Conservation (phyloP, 2,888 invertebrate genomes). For the Cephus runcator region DNA sequence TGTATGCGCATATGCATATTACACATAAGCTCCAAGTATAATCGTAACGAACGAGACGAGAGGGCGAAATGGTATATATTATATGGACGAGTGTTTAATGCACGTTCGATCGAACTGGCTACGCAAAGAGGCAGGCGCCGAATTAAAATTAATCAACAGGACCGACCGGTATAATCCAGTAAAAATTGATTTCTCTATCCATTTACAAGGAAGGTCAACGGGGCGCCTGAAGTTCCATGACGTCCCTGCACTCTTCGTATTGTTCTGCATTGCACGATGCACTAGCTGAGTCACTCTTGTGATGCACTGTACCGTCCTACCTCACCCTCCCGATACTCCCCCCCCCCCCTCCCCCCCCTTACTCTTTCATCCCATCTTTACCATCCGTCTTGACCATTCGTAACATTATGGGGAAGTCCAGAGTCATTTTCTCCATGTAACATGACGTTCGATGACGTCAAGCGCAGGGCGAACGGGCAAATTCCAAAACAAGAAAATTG, state of each 20-base stretch:
- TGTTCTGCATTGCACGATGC: constrained; percentile 15
- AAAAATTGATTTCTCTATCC: not conserved
- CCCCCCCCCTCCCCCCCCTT: not conserved
- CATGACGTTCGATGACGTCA: not conserved
- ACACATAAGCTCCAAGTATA: not conserved
- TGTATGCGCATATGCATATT: not conserved
- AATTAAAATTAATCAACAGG: not conserved
- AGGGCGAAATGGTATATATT: not conserved
- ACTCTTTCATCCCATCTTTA: not conserved
- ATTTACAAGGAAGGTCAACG: not conserved
- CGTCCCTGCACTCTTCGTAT: not conserved
- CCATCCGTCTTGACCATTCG: not conserved
- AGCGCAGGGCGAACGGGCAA: not conserved
- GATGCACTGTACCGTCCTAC: constrained; percentile 6
- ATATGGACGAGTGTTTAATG: not conserved
- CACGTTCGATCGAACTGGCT: not conserved
- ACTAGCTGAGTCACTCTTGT: constrained; percentile 37
- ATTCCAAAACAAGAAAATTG: not conserved
- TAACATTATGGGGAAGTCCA: not conserved
- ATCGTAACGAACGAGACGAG: constrained; percentile 3
- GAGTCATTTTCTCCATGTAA: not conserved
- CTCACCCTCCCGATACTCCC: not conserved
- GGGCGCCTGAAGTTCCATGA: not conserved
- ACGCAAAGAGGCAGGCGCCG: not conserved
- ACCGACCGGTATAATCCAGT: not conserved